Conservation (phyloP, 1,140 invertebrate genomes). For the Mesaphorura yosii region DNA sequence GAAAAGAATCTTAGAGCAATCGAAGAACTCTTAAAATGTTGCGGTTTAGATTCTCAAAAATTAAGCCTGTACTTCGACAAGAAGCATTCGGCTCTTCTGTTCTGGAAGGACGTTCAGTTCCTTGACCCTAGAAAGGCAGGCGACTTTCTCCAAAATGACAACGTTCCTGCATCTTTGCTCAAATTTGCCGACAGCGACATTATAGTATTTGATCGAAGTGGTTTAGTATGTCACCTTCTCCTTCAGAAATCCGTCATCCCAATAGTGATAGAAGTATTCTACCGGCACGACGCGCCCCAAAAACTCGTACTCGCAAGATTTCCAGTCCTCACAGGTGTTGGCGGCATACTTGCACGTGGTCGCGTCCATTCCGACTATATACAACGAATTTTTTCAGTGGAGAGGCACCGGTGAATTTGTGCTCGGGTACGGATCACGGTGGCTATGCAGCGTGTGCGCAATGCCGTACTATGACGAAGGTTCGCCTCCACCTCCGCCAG, state of each 20-base stretch:
- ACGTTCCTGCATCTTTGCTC: too few species aligned
- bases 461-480: slow-evolving; percentile 20
- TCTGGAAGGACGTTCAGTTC: too few species aligned
- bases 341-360: slow-evolving; percentile 42
- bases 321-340: slow-evolving; percentile 39
- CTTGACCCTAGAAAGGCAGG: too few species aligned
- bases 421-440: slow-evolving; percentile 20
- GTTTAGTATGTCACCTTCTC: too few species aligned
- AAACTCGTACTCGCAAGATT: slow-evolving; percentile 50
- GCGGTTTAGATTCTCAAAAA: too few species aligned
- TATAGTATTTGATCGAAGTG: too few species aligned
- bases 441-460: slow-evolving; percentile 32
- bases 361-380: slow-evolving; percentile 32
- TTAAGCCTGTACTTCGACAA: too few species aligned
- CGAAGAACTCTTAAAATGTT: too few species aligned
- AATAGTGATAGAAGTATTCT: slow-evolving; percentile 54
- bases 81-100: too few species aligned
- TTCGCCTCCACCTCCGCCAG: background rate
- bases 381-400: slow-evolving; percentile 32
- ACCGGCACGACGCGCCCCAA: slow-evolving; percentile 45
- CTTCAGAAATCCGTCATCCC: slow-evolving; percentile 47
- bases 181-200: too few species aligned
- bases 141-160: too few species aligned
- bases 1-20: too few species aligned
- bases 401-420: slow-evolving; percentile 31